Base-by-base conservation (phyloP, 1,140 invertebrate genomes). In the Drosophila funebris region DNA sequence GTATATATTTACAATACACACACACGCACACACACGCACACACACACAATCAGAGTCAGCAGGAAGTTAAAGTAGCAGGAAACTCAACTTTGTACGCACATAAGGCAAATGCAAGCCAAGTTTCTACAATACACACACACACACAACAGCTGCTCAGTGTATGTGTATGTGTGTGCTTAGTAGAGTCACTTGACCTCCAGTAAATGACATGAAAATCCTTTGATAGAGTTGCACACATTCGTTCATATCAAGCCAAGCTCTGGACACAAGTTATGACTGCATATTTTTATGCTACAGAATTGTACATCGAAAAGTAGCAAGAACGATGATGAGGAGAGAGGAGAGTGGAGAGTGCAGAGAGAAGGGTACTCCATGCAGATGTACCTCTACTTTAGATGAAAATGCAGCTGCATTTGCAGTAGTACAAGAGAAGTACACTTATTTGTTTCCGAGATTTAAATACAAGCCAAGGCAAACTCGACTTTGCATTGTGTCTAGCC, bases 121-220 rank as follows among this genome's bases (percentile, higher is more conserved):
- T 63, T 46, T 11, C 36, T 20, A 18, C 44, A 48, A 18, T 37
- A 46, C 54, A 74, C 56, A 68, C 71, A 62, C 27, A 46, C 44
- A 69, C 31, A 22, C n/a, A 13, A 4, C 4, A 18, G 0, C 54
- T 58, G 11, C 11, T 27, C 24, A 5, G 53, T 57, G 60, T 36
- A 18, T 61, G 57, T 36, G 41, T 61, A 27, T 44, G 14, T 29
- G 7, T 31, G 7, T 33, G 44, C 31, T 53, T 50, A 27, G 37
- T 22, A 48, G 48, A 57, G 60, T 74, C 66, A 64, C 72, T 81
- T 82, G 78, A 82, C 78, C 78, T 69, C 50, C 46, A 77, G 78
- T 57, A 82, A 84, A 81, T 84, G 73, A 72, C 72, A 84, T 73
- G 72, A 52, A 84, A 84, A 84, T 84, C 72, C 71, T 76, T 73